Evolutionary conservation across 2,888 invertebrate genomes (phyloP).

Genomic region (Acanthosoma haemorrhoidale): DNA sequence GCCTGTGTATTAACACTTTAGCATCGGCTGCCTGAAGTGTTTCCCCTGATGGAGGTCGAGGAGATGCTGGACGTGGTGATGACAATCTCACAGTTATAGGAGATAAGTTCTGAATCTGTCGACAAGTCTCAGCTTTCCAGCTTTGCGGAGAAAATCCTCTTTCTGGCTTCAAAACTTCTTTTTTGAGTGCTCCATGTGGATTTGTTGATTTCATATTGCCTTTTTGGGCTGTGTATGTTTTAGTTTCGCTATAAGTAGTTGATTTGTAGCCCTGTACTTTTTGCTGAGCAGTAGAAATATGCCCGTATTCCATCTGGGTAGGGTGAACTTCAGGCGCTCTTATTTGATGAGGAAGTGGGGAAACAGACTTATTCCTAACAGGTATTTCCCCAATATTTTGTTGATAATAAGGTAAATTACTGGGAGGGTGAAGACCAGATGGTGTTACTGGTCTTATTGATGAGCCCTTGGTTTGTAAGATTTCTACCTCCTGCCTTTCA

Average conservation of each 20-base stretch:
- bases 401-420: constrained; percentile 74
- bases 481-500: constrained; percentile 4
- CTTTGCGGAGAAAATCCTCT: constrained; percentile 29
- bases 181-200: background rate
- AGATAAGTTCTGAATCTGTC: constrained; percentile 37
- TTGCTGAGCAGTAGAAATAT: background rate
- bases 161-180: background rate
- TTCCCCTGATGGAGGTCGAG: constrained; percentile 33
- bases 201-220: background rate
- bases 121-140: constrained; percentile 34
- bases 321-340: constrained; percentile 36
- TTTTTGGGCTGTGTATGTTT: constrained; percentile 17
- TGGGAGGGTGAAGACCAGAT: constrained; percentile 57
- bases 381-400: constrained; percentile 42
- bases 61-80: constrained; percentile 34
- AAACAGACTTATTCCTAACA: constrained; percentile 36
- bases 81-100: constrained; percentile 37
- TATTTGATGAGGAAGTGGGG: constrained; percentile 38
- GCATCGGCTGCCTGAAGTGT: constrained; percentile 30
- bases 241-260: constrained; percentile 24
- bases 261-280: constrained; percentile 2
- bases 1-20: constrained; percentile 27
- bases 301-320: background rate
- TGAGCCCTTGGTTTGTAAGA: constrained; percentile 2
- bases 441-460: constrained; percentile 27